Evolutionary conservation across 2,113 vertebrate genomes (phyloP), one percentile per base, ranked within the genome.

Genomic region (Podarcis muralis): DNA sequence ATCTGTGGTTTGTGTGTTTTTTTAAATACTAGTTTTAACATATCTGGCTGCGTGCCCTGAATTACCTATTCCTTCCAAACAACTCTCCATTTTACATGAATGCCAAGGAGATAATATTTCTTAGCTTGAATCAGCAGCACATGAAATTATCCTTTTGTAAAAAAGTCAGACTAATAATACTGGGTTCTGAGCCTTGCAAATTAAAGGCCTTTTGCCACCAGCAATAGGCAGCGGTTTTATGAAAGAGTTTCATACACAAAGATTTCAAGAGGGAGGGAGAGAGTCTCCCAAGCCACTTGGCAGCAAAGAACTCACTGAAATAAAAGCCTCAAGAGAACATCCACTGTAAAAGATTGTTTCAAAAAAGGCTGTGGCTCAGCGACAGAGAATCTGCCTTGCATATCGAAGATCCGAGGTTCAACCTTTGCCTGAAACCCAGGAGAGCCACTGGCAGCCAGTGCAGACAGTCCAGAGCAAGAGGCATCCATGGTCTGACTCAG

Each of bases 241-340:
- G 90, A 7, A 69, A 43, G 53, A 76, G 53, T n/a, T 62, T 65
- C 84, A 90, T 25, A 88, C 0, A 71, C 85, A 88, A 74, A 74
- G 48, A 48, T 23, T 89, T 84, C 83, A 89, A 90, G 18, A 83
- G 3, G 43, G 76, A 90, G 88, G 4, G 88, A 85, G 91, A 79
- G 78, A 86, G 91, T 9, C 7, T 0, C 32, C 76, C 35, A 57
- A 89, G 48, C 74, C 76, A 81, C 71, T 68, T 77, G 35, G 40
- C 79, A 90, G 86, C 23, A 83, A 92, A 92, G 90, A 84, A 25
- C 88, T 0, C 93, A 87, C 74, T 86, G 90, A 90, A 81, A 77
- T 53, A 40, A 86, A 65, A 90, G 91, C 92, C 3, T 86, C 37
- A 92, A 76, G 89, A 86, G 89, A 87, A 62, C 40, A 87, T 9